Evolutionary conservation across 1,140 invertebrate genomes (phyloP).

Genomic region (Mizuhopecten yessoensis): DNA sequence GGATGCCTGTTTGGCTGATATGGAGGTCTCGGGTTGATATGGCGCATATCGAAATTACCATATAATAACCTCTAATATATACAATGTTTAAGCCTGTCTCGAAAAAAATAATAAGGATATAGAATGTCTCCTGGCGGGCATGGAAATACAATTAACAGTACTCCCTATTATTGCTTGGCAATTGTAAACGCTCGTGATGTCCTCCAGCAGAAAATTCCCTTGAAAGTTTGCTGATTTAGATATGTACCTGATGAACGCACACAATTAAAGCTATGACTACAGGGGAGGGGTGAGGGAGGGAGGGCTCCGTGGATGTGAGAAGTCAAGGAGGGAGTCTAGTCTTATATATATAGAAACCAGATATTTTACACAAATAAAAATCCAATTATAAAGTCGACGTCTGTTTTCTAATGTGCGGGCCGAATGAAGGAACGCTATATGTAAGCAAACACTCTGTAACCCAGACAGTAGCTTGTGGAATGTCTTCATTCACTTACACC

Average conservation of each 20-base stretch:
- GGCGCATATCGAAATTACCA: too few relatives aligned
- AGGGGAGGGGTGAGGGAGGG: background rate
- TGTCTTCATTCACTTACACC: background rate
- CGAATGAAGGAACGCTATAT: conserved; percentile 2
- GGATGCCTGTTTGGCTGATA: too few relatives aligned
- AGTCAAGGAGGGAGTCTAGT: background rate
- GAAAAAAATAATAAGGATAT: too few relatives aligned
- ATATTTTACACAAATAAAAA: conserved; percentile 40
- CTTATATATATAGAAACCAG: conserved; percentile 22
- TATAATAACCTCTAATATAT: too few relatives aligned
- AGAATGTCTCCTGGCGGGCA: too few relatives aligned
- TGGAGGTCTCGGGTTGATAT: too few relatives aligned
- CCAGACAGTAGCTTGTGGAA: background rate
- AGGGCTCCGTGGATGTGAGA: background rate
- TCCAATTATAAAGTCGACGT: conserved; percentile 30
- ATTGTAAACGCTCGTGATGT: too few relatives aligned
- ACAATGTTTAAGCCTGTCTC: too few relatives aligned
- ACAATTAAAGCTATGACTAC: too few relatives aligned
- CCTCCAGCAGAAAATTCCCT: too few relatives aligned
- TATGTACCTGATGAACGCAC: background rate
- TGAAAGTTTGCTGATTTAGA: background rate
- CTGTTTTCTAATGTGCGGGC: conserved; percentile 20
- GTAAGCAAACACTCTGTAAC: conserved; percentile 17
- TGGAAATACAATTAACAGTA: too few relatives aligned
- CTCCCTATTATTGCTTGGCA: too few relatives aligned